phyloP scores from a whole-genome alignment of 1,140 invertebrate genomes.

The Neotoxoptera formosana region DNA sequence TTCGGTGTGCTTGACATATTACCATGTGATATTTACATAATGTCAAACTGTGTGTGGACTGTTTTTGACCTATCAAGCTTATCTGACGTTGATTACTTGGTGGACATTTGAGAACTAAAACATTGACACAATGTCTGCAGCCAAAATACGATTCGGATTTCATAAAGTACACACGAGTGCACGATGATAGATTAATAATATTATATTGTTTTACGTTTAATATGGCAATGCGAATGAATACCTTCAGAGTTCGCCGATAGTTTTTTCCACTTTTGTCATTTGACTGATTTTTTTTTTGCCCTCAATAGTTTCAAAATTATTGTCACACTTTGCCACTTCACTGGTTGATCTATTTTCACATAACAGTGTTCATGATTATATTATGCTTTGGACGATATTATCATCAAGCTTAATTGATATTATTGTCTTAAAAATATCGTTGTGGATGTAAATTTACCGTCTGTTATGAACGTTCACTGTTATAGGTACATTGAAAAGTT shows the following conservation, averaged over 20 bases:
- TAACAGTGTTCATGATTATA: not conserved
- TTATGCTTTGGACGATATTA: not conserved
- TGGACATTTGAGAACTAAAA: not conserved
- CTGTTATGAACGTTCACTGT: not conserved
- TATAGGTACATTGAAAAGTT: too few species aligned
- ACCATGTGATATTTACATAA: not conserved
- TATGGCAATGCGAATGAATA: not conserved
- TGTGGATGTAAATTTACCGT: not conserved
- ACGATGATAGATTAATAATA: not conserved
- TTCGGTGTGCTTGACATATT: not conserved
- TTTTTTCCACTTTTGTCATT: not conserved
- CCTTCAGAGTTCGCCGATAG: not conserved
- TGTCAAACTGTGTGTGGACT: not conserved
- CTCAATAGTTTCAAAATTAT: not conserved
- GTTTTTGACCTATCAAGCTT: not conserved
- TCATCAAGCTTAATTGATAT: not conserved
- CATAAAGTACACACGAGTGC: not conserved
- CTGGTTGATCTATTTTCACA: not conserved
- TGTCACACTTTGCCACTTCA: too few species aligned
- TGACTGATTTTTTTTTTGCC: not conserved
- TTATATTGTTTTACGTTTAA: not conserved
- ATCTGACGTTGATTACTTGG: not conserved
- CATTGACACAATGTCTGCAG: not conserved
- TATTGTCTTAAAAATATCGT: not conserved
- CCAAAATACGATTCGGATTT: not conserved